Evolutionary conservation across 2,888 invertebrate genomes (phyloP).

Genomic region (Prostheceraeus crozeri): DNA sequence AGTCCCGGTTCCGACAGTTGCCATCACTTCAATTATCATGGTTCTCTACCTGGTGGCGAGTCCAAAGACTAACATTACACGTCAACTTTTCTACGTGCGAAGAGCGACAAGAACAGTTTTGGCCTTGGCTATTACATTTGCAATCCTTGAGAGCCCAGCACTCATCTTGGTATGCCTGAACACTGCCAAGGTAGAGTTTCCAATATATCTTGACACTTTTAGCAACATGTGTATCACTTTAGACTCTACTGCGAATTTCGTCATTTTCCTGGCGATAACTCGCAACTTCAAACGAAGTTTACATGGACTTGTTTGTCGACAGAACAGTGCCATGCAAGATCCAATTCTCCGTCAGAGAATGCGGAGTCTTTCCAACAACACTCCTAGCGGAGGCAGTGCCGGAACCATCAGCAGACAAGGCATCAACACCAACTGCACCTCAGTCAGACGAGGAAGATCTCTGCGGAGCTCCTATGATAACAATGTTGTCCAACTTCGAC

Average conservation of each 20-base stretch:
- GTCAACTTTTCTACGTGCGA: conserved; percentile 19
- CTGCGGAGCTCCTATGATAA: no score
- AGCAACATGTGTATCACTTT: conserved; percentile 31
- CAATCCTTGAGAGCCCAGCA: conserved; percentile 32
- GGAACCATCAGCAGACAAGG: no score
- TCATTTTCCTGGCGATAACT: conserved; percentile 33
- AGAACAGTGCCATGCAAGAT: no score
- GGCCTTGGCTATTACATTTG: conserved; percentile 34
- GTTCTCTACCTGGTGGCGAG: not conserved
- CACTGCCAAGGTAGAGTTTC: not conserved
- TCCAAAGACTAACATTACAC: conserved; percentile 9
- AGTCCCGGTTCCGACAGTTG: conserved; percentile 33
- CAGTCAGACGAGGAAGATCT: no score
- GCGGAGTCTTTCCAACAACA: no score
- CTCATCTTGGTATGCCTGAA: not conserved
- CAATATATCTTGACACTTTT: no score
- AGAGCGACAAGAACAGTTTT: conserved; percentile 32
- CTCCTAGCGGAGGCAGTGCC: no score
- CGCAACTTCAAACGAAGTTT: no score
- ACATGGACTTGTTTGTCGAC: no score
- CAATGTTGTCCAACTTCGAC: no score
- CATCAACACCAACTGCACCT: no score
- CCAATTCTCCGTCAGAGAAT: no score
- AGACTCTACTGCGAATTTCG: conserved; percentile 35
- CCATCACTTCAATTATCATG: conserved; percentile 34